Evolutionary conservation across 35 echinoderm and acorn worm genomes (phyloP).

Genomic region (Chiridota heheva): DNA sequence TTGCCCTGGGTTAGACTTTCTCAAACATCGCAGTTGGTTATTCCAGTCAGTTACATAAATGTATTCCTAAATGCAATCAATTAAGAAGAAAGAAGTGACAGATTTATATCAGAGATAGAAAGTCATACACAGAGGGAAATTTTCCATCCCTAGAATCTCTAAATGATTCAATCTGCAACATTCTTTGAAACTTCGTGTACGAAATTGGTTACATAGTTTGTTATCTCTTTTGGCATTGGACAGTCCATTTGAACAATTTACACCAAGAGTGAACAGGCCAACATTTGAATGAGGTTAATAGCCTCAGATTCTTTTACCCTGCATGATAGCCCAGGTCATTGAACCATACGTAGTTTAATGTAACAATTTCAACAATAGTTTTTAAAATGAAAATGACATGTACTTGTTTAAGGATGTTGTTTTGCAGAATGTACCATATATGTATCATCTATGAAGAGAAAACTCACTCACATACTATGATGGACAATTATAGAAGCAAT

Average conservation of each 20-base stretch:
- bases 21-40: constrained; percentile 25
- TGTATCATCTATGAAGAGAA: too few relatives aligned
- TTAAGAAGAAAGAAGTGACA: background rate
- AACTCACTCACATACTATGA: too few relatives aligned
- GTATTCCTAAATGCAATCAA: constrained; percentile 49
- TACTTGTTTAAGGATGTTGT: too few relatives aligned
- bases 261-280: too few relatives aligned
- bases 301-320: too few relatives aligned
- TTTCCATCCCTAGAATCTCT: background rate
- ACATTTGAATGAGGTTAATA: too few relatives aligned
- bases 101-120: background rate
- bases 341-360: too few relatives aligned
- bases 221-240: background rate
- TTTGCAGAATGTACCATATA: too few relatives aligned
- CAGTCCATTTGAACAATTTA: background rate
- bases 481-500: too few relatives aligned
- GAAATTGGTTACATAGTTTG: background rate
- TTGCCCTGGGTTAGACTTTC: background rate
- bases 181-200: background rate
- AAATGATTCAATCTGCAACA: background rate
- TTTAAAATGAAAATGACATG: too few relatives aligned
- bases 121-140: background rate
- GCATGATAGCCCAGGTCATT: too few relatives aligned
- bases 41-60: constrained; percentile 62
- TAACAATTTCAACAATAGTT: too few relatives aligned